phyloP scores from a whole-genome alignment of 2,113 vertebrate species.

The Macquaria australasica region DNA sequence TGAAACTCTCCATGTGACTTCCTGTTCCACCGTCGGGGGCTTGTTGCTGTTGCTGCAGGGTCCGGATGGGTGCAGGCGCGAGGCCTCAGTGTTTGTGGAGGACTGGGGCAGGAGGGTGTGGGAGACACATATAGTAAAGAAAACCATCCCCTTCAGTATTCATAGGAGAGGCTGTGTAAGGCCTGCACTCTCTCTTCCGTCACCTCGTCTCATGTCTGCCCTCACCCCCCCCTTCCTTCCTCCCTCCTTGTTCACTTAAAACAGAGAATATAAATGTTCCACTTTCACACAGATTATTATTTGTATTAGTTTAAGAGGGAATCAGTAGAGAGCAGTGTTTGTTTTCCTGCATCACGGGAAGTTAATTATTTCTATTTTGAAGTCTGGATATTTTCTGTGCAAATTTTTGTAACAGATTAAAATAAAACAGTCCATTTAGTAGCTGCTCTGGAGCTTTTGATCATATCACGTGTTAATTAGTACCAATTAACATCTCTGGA shows the following conservation, averaged over 20 bases:
- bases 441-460: too few species aligned
- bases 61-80: conserved; percentile 79
- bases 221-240: background rate
- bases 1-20: conserved; percentile 38
- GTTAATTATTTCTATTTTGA: background rate
- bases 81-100: conserved; percentile 85
- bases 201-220: conserved; percentile 29
- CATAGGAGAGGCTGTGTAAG: conserved; percentile 86
- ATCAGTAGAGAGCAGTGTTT: too few species aligned
- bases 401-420: too few species aligned
- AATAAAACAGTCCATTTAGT: too few species aligned
- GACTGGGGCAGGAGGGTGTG: conserved; percentile 87
- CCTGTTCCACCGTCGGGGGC: conserved; percentile 5
- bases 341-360: background rate
- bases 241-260: background rate
- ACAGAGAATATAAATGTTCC: background rate
- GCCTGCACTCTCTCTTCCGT: conserved; percentile 44
- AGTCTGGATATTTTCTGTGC: too few species aligned
- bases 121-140: conserved; percentile 86
- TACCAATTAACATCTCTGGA: too few species aligned
- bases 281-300: background rate
- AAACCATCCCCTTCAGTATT: conserved; percentile 85
- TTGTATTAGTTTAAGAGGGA: background rate
- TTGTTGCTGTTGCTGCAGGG: conserved; percentile 78
- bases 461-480: too few species aligned